A percentile compares a stretch with the other conserved stretches of the same genome.
Conservation (phyloP, 2,888 invertebrate genomes). For the Pseudococcus jackbeardsleyi region DNA sequence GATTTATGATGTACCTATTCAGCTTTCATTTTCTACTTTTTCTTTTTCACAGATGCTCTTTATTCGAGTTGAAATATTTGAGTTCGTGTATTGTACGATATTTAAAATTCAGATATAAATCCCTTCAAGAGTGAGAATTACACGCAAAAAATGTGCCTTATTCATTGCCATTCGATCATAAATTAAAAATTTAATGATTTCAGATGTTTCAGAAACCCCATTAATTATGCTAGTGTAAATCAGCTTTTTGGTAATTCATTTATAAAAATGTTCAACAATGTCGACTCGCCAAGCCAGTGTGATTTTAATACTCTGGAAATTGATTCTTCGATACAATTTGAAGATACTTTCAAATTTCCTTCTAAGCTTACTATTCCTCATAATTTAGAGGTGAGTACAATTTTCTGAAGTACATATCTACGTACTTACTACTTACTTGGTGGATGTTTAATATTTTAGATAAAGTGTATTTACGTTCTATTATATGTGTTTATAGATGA, state of each 20-base stretch:
- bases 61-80: constrained; percentile 51
- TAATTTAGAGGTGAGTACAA: constrained; percentile 12
- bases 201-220: constrained; percentile 48
- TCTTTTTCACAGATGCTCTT: constrained; percentile 45
- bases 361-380: not conserved
- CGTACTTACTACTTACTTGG: not conserved
- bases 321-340: not conserved
- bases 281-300: not conserved
- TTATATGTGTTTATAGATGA: constrained; percentile 60
- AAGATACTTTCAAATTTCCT: constrained; percentile 35
- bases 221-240: constrained; percentile 22
- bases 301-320: not conserved
- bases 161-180: not conserved
- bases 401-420: not conserved
- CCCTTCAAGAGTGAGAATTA: constrained; percentile 35
- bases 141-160: not conserved
- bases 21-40: not conserved
- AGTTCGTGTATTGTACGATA: constrained; percentile 30
- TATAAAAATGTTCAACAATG: constrained; percentile 50
- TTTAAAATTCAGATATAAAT: constrained; percentile 51
- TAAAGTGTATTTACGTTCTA: constrained; percentile 45
- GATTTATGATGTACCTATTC: not conserved
- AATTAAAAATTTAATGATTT: constrained; percentile 1
- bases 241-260: constrained; percentile 61
- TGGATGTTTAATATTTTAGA: not conserved